Evolutionary conservation across 2,888 invertebrate species (phyloP), one percentile per base, ranked within the genome.

Genomic region (Drosophila rellima): DNA sequence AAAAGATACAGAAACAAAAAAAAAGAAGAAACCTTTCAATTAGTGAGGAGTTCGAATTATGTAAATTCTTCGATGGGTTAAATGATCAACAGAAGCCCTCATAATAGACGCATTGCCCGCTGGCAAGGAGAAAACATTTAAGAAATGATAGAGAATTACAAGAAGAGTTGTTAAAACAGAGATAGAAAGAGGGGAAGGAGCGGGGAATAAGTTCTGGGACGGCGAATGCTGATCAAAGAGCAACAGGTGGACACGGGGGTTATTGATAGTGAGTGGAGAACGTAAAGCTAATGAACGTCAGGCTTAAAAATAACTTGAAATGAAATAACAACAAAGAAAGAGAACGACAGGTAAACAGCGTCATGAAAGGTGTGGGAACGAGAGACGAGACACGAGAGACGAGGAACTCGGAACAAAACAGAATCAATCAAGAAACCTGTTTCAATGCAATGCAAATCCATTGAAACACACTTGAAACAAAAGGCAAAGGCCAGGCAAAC

Each of bases 211-310:
- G 44, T 54, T 70, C 62, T 48, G 35, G 7, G 54, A 37, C 35
- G 40, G 59, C 55, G 45, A 45, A 26, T 45, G 48, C 42, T 81
- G 52, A 78, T 78, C 66, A 84, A 66, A 72, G 75, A 69, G 67
- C 50, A 50, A 67, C 60, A 70, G 62, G 67, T 76, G 69, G 60
- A 50, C 61, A 37, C 33, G 18, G 50, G 57, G 60, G 70, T 63
- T 75, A 68, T 70, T 64, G 63, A 64, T 80, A 71, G 74, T 37
- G 35, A 31, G 23, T n/a, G 8, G 31, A 48, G 52, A 31, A 54
- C 42, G 48, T 60, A 57, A 56, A 79, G 76, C 66, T 82, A 85
- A 85, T 82, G 72, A 77, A 86, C 68, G 67, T 70, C 70, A 63
- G 75, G 67, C 51, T 69, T 81, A 67, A 70, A 75, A 75, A 78